These are phyloP conservation scores for Scrobipalpa costella DNA, from an alignment of 2,888 invertebrate species.

Conservation along the genomic window DNA sequence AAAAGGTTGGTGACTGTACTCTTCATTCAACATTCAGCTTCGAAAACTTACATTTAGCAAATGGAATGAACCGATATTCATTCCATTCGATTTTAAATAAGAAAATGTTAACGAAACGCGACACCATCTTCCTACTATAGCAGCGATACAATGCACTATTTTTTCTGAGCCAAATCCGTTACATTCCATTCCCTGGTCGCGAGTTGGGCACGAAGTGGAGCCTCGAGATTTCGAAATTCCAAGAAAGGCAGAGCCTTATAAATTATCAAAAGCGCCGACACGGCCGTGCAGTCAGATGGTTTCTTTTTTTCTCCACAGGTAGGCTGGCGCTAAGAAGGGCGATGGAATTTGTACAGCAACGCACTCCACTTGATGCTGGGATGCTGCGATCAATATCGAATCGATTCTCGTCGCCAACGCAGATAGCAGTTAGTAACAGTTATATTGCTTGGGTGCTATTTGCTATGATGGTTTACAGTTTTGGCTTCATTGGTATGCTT, in stretches of 20 bases:
- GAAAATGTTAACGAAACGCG: slow-evolving; percentile 55
- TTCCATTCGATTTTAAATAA: slow-evolving; percentile 50
- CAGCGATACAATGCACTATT: slow-evolving; percentile 66
- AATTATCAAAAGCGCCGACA: slow-evolving; percentile 81
- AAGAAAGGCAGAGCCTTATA: slow-evolving; percentile 79
- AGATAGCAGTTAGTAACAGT: slow-evolving; percentile 3
- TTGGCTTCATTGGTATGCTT: background rate
- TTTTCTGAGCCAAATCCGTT: slow-evolving; percentile 76
- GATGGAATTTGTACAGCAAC: slow-evolving; percentile 69
- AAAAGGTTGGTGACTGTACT: too few species aligned
- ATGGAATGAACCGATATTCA: slow-evolving; percentile 32
- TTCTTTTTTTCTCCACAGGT: slow-evolving; percentile 79
- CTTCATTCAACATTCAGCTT: background rate
- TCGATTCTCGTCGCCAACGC: slow-evolving; percentile 2
- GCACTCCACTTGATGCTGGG: slow-evolving; percentile 51
- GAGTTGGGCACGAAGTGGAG: slow-evolving; percentile 56
- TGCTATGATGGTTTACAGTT: background rate
- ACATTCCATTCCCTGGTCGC: slow-evolving; percentile 75
- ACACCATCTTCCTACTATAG: slow-evolving; percentile 39
- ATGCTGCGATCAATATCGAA: slow-evolving; percentile 17
- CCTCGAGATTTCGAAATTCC: slow-evolving; percentile 80
- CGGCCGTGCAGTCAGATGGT: slow-evolving; percentile 74
- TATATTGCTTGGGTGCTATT: background rate
- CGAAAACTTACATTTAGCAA: slow-evolving; percentile 9
- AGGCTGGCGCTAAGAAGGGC: slow-evolving; percentile 78